These are phyloP conservation scores for Slavum lentiscoides DNA, from an alignment of 2,888 invertebrate genomes.

Conservation along the genomic window DNA sequence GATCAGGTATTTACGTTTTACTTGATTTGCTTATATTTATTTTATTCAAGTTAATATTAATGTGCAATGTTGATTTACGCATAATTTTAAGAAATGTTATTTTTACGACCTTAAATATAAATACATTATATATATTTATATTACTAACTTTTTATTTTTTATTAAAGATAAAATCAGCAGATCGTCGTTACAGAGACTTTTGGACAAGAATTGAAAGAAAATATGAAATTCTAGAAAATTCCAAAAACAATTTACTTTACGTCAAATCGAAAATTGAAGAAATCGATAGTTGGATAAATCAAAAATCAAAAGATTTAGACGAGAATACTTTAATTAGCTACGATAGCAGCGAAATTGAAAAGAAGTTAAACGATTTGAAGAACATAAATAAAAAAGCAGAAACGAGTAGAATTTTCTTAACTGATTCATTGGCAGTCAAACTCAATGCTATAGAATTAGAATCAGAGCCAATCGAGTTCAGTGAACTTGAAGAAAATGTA, in stretches of 20 bases:
- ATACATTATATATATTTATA: constrained; percentile 39
- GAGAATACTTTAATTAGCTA: constrained; percentile 41
- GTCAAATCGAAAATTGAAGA: constrained; percentile 51
- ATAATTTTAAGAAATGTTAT: background rate
- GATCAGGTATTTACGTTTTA: constrained; percentile 68
- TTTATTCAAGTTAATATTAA: background rate
- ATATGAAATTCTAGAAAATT: constrained; percentile 79
- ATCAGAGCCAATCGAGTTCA: constrained; percentile 81
- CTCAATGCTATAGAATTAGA: constrained; percentile 73
- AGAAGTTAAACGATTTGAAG: constrained; percentile 51
- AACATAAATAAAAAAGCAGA: constrained; percentile 60
- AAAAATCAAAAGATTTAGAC: constrained; percentile 40
- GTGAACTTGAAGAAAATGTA: constrained; percentile 68
- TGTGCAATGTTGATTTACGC: background rate
- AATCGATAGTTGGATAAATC: constrained; percentile 50
- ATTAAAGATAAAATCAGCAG: constrained; percentile 74
- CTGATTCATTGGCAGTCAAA: constrained; percentile 52
- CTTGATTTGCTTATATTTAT: background rate
- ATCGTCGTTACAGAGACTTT: constrained; percentile 81
- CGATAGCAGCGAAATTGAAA: constrained; percentile 49
- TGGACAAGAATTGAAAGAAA: constrained; percentile 83
- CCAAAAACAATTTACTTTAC: constrained; percentile 80
- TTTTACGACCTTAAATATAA: background rate
- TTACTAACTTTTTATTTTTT: constrained; percentile 10
- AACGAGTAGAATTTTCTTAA: constrained; percentile 29